Conservation (phyloP, 2,888 invertebrate species). For the Cenopis cana region DNA sequence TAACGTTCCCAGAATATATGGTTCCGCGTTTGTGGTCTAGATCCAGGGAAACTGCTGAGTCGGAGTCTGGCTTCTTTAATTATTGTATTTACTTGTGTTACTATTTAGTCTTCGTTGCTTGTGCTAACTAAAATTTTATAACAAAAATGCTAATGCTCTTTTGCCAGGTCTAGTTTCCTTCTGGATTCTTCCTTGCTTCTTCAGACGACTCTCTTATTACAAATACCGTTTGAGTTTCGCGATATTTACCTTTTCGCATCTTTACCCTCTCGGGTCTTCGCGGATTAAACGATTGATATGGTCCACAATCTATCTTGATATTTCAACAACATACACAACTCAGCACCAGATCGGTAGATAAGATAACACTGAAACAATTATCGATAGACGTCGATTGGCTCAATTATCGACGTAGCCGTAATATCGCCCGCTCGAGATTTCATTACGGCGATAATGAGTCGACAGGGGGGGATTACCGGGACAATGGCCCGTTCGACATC, state of each 20-base stretch:
- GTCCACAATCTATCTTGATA: no score
- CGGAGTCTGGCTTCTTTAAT: background rate
- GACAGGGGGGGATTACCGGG: constrained; percentile 11
- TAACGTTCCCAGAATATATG: constrained; percentile 2
- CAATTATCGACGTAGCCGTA: constrained; percentile 27
- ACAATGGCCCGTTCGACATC: background rate
- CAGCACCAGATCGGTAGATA: constrained; percentile 4
- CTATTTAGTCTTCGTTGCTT: no score
- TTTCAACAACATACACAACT: background rate
- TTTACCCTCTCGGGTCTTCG: no score
- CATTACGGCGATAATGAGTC: constrained; percentile 20
- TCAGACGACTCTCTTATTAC: no score
- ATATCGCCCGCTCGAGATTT: constrained; percentile 25
- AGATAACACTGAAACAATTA: constrained; percentile 15
- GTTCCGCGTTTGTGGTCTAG: background rate
- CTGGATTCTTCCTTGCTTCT: no score
- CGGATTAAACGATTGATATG: no score
- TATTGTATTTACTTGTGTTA: background rate
- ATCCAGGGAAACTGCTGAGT: constrained; percentile 1
- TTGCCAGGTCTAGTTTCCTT: no score
- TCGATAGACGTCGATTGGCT: constrained; percentile 21
- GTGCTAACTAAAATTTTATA: no score
- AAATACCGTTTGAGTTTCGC: no score
- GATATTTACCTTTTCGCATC: no score
- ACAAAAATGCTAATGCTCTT: no score